Conservation (phyloP, 2,113 vertebrate genomes). For the Saguinus midas region DNA sequence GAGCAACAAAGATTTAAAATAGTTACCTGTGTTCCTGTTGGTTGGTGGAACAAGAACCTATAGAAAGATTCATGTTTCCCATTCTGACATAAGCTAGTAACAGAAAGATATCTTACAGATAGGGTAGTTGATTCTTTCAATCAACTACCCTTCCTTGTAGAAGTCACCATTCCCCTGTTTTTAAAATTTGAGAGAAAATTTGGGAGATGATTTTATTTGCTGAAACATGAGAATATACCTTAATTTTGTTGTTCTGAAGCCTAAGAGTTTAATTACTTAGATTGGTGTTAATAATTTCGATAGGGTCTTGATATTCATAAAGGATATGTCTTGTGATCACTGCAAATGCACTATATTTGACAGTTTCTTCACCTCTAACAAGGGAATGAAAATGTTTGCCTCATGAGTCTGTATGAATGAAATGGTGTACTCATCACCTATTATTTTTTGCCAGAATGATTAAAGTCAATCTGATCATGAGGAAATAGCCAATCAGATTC, state of each 20-base stretch:
- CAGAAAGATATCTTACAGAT: neutral
- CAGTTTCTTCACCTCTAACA: neutral
- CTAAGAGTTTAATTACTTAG: neutral
- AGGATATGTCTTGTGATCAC: neutral
- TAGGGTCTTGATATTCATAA: neutral
- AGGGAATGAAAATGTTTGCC: neutral
- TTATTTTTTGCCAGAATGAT: conserved; percentile 25
- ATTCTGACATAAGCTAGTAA: neutral
- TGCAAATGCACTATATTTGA: neutral
- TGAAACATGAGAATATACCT: neutral
- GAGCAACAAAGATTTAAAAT: neutral
- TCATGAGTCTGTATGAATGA: neutral
- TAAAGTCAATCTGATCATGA: neutral
- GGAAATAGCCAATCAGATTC: conserved; percentile 12
- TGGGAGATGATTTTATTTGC: neutral
- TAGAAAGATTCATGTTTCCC: neutral
- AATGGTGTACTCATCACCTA: neutral
- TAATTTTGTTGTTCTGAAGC: neutral
- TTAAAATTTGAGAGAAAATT: neutral
- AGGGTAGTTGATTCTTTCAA: neutral
- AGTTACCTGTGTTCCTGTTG: neutral
- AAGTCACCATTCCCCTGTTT: neutral
- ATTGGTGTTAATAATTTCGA: neutral
- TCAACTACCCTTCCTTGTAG: neutral
- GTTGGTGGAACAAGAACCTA: neutral